A percentile compares a stretch with the other conserved stretches of the same genome.
Conservation (phyloP, 2,797 vertebrate species). For the Coendou prehensilis region DNA sequence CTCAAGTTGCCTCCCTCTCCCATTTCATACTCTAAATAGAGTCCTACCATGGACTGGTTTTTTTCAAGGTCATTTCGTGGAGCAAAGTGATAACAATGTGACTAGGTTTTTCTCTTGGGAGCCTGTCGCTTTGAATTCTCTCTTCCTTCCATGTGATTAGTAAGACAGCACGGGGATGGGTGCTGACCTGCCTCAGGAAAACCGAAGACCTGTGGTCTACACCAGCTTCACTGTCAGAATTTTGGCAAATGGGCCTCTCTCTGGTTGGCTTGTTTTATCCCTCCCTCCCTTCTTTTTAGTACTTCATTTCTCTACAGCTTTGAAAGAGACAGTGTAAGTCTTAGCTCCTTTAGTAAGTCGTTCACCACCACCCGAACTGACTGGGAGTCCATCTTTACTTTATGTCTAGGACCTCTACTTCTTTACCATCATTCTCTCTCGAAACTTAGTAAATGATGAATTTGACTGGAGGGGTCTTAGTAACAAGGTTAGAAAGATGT, state of each 20-base stretch:
- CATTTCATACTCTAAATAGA: background rate
- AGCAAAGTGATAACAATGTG: background rate
- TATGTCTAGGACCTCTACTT: background rate
- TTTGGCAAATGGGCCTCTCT: background rate
- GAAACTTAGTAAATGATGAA: background rate
- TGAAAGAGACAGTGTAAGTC: background rate
- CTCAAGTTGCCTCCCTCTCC: background rate
- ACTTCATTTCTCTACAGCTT: slow-evolving; percentile 18
- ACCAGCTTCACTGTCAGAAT: background rate
- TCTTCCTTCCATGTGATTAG: background rate
- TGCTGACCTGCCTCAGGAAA: background rate
- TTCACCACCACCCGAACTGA: background rate
- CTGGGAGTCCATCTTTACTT: background rate
- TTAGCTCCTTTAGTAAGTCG: background rate
- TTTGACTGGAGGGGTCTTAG: background rate
- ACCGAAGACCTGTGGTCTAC: background rate
- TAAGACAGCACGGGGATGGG: background rate
- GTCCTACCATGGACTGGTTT: background rate
- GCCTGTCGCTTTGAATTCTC: background rate
- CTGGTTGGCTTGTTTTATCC: background rate
- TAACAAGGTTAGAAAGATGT: background rate
- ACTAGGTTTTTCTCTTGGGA: background rate
- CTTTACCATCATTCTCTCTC: background rate
- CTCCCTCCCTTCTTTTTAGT: background rate
- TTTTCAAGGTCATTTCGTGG: slow-evolving; percentile 3